Evolutionary conservation across 2,797 vertebrate genomes (phyloP).

Genomic region (Schizopygopsis pylzovi): DNA sequence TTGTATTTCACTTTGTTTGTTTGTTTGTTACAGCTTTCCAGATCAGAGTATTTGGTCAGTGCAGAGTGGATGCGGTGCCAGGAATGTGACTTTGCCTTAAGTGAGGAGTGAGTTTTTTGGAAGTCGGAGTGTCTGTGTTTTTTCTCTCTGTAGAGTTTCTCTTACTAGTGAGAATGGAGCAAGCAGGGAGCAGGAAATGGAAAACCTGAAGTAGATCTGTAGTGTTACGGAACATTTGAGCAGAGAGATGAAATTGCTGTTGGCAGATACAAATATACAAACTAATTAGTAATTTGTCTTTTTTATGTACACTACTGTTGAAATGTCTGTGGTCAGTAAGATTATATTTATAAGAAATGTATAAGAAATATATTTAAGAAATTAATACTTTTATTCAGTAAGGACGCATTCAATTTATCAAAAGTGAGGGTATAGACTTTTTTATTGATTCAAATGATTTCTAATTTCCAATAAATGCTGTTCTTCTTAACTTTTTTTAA

Average conservation of each 20-base stretch:
- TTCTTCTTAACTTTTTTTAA: not conserved
- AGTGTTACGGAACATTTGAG: not conserved
- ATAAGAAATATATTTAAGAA: not conserved
- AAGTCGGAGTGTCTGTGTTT: not conserved
- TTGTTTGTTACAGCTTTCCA: constrained; percentile 5
- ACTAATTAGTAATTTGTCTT: not conserved
- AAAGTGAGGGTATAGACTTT: not conserved
- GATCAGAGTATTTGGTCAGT: constrained; percentile 1
- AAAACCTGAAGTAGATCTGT: constrained; percentile 5
- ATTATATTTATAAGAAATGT: too few relatives aligned
- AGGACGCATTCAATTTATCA: not conserved
- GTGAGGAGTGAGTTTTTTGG: not conserved
- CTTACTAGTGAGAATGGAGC: not conserved
- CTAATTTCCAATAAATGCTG: not conserved
- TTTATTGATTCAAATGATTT: not conserved
- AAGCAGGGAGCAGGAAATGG: not conserved
- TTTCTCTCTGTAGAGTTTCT: not conserved
- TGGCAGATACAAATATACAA: not conserved
- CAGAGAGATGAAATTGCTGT: not conserved
- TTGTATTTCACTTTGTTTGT: not conserved
- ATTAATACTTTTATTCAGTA: not conserved
- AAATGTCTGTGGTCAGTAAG: not conserved
- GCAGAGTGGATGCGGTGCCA: not conserved
- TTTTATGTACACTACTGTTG: not conserved
- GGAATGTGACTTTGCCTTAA: constrained; percentile 11